phyloP scores from a whole-genome alignment of 2,113 vertebrate species.

The Pitta sordida region DNA sequence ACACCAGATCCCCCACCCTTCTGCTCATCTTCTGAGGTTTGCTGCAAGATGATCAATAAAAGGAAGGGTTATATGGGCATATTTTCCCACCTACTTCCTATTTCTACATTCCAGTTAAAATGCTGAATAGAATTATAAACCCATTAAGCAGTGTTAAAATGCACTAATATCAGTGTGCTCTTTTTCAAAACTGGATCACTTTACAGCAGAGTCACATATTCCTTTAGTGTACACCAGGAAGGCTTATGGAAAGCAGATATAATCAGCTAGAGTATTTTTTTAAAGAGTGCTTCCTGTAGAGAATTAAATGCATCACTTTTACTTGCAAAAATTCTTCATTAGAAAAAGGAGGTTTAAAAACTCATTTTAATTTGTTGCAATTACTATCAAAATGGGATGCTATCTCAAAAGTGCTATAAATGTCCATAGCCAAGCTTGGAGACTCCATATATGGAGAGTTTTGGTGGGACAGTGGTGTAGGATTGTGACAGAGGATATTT shows the following conservation, averaged over 20 bases:
- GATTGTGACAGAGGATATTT: neutral
- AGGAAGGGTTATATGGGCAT: conserved; percentile 3
- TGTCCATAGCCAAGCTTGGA: neutral
- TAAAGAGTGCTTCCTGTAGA: neutral
- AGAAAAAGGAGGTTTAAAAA: neutral
- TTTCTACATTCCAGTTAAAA: conserved; percentile 59
- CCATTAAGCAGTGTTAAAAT: conserved; percentile 67
- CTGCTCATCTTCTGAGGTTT: conserved; percentile 1
- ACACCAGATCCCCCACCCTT: neutral
- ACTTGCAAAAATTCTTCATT: neutral
- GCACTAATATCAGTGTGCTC: neutral
- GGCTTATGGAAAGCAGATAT: neutral
- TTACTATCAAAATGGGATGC: neutral
- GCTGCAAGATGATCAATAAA: conserved; percentile 39
- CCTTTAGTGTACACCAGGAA: neutral
- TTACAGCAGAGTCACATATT: neutral
- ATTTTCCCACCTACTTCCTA: conserved; percentile 46
- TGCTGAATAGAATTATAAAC: conserved; percentile 69
- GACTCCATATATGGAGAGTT: accelerated
- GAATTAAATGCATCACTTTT: neutral
- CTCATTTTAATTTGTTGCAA: neutral
- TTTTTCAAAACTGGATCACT: conserved; percentile 31
- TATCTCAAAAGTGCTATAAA: neutral
- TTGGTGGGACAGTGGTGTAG: neutral
- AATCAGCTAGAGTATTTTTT: neutral